Evolutionary conservation across 2,797 vertebrate species (phyloP).

Genomic region (Oreochromis mossambicus): DNA sequence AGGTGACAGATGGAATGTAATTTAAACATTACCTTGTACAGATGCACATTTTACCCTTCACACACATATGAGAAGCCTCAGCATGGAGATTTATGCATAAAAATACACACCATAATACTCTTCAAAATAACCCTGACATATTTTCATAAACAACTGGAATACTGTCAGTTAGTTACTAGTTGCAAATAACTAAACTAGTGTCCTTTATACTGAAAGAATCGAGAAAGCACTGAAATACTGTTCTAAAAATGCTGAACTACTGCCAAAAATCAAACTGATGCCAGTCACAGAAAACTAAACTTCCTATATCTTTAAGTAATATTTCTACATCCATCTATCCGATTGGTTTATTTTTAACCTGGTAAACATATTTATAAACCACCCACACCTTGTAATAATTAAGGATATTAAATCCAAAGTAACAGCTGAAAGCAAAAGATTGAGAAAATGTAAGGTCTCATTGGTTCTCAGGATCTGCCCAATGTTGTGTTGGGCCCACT

Average conservation of each 20-base stretch:
- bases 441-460: not conserved
- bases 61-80: not conserved
- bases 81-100: not conserved
- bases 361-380: no score
- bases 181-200: not conserved
- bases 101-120: not conserved
- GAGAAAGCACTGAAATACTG: not conserved
- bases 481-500: no score
- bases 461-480: no score
- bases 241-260: not conserved
- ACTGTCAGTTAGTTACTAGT: not conserved
- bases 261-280: not conserved
- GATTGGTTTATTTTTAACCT: not conserved
- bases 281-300: not conserved
- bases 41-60: slow-evolving; percentile 27
- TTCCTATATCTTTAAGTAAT: not conserved
- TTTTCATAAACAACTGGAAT: not conserved
- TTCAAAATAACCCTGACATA: not conserved
- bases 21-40: slow-evolving; percentile 48
- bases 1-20: slow-evolving; percentile 50
- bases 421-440: not conserved
- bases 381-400: not conserved
- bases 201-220: not conserved
- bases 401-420: not conserved
- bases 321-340: not conserved